Evolutionary conservation across 1,140 invertebrate genomes (phyloP), one percentile per base, ranked within the genome.

Genomic region (Aphelinus certus): DNA sequence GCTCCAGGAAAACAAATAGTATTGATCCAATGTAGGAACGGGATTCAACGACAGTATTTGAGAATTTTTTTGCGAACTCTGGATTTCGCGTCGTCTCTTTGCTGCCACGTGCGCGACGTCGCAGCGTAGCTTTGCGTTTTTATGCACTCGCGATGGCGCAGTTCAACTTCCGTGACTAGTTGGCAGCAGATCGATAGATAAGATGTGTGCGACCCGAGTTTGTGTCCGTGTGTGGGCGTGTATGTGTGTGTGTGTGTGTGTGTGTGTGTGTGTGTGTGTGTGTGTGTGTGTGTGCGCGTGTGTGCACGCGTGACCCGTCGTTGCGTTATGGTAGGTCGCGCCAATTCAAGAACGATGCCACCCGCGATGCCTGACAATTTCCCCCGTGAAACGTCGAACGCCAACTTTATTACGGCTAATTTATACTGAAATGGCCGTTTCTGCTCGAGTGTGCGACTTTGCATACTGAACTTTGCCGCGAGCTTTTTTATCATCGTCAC

Each of bases 161-260:
- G 43, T 10, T 43, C 74, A 66, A 76, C 74, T 76, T 76, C 74
- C 68, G 74, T 71, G 68, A 76, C 74, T 66, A 71, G 74, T 71
- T 76, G 74, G 74, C 67, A 71, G 53, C 61, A 61, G 67, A 75
- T 75, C 67, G 74, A 76, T 76, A 64, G 68, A 71, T 76, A 76
- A 76, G 74, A 66, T 66, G 68, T 66, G 9, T 61, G 60, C 53
- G 26, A 7, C 49, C 61, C n/a, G n/a, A n/a, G 47, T 60, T 6
- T 49, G 4, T 60, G 7, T 60, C n/a, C 45, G 47, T 51, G 51
- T 51, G n/a, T 49, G 26, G 26, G 26, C 26, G 26, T 51, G n/a
- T 43, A 63, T 53, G 55, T 3, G 42, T 10, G 69, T 6, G 26
- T 43, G 57, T 65, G 48, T 47, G 0, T 26, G 10, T 53, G 62